phyloP scores from a whole-genome alignment of 1,140 invertebrate genomes.

The Euwallacea similis region DNA sequence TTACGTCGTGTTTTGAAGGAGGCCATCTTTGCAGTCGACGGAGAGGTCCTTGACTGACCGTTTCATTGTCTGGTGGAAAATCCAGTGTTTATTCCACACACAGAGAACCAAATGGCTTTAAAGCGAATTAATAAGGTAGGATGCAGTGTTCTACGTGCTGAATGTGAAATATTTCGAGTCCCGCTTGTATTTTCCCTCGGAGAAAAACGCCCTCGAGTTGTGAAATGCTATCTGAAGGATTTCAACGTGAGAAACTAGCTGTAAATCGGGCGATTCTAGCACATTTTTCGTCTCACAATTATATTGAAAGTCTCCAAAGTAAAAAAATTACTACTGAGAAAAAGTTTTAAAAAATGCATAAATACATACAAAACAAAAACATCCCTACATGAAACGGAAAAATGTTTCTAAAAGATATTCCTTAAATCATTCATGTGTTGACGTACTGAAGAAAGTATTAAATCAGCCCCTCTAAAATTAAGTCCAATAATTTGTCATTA shows the following conservation, averaged over 20 bases:
- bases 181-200: slow-evolving; percentile 37
- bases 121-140: slow-evolving; percentile 95
- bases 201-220: slow-evolving; percentile 59
- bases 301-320: no score
- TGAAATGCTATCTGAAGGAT: slow-evolving; percentile 53
- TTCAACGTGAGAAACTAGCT: slow-evolving; percentile 24
- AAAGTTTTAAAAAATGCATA: no score
- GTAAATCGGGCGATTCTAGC: slow-evolving; percentile 14
- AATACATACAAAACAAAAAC: no score
- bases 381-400: no score
- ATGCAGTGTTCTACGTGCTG: slow-evolving; percentile 49
- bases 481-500: no score
- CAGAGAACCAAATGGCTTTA: slow-evolving; percentile 81
- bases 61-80: slow-evolving; percentile 66
- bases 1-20: slow-evolving; percentile 66
- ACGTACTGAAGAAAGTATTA: no score
- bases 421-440: no score
- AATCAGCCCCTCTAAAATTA: no score
- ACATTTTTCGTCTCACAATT: no score
- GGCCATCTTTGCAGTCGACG: slow-evolving; percentile 68
- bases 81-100: slow-evolving; percentile 62
- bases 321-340: no score
- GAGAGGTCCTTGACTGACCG: slow-evolving; percentile 66
- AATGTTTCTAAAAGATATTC: no score
- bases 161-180: slow-evolving; percentile 19